Evolutionary conservation across 2,888 invertebrate genomes (phyloP).

Genomic region (Stenodera caucasica): DNA sequence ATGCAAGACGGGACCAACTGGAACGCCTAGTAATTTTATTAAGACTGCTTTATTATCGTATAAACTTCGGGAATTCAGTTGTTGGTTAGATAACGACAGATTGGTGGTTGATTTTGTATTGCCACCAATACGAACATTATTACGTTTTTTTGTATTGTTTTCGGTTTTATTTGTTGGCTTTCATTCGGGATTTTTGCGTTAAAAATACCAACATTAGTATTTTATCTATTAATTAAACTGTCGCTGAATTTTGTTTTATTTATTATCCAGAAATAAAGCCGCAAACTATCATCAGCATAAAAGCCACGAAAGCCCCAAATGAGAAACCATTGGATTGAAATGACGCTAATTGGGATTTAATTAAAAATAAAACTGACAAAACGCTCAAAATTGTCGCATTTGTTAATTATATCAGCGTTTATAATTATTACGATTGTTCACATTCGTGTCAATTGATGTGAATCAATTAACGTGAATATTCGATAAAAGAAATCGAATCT

Average conservation of each 20-base stretch:
- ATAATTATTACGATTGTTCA: constrained; percentile 4
- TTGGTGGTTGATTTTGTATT: constrained; percentile 26
- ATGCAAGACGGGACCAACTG: constrained; percentile 44
- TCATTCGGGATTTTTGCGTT: too few species aligned
- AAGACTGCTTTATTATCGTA: constrained; percentile 43
- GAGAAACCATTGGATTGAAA: constrained; percentile 4
- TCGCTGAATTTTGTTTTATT: constrained; percentile 2
- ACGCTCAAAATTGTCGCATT: neutral
- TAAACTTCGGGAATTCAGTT: constrained; percentile 27
- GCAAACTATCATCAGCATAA: constrained; percentile 7
- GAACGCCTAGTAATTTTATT: constrained; percentile 47
- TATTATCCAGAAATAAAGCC: neutral
- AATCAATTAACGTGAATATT: neutral
- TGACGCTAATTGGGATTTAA: constrained; percentile 5
- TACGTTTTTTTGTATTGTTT: too few species aligned
- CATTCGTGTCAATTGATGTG: neutral
- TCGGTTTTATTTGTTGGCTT: too few species aligned
- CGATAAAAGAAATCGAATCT: too few species aligned
- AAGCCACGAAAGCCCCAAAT: constrained; percentile 7
- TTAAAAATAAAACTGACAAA: constrained; percentile 8
- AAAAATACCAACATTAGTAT: neutral
- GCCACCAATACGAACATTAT: too few species aligned
- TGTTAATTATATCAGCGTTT: neutral
- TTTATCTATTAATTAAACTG: constrained; percentile 7
- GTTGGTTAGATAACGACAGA: constrained; percentile 31